phyloP scores from a whole-genome alignment of 2,797 vertebrate species.

The Pseudochromis fuscus region DNA sequence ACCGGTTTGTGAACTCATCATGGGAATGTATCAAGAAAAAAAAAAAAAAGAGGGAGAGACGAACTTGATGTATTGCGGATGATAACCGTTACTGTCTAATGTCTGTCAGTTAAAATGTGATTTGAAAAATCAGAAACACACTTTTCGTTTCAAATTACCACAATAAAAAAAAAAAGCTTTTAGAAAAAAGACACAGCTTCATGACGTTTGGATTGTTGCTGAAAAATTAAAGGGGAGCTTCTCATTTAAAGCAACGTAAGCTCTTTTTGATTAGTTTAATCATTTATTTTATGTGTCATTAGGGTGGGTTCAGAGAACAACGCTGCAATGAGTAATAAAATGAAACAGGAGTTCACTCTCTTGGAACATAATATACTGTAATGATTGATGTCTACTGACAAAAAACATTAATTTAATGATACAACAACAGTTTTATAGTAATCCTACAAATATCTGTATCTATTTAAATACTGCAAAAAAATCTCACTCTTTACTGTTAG shows the following conservation, averaged over 20 bases:
- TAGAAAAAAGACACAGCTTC: slow-evolving; percentile 13
- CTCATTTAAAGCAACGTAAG: slow-evolving; percentile 7
- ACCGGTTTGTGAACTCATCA: slow-evolving; percentile 45
- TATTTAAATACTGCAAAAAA: background rate
- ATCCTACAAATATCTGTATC: too few species aligned
- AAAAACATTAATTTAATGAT: background rate
- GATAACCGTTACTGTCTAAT: slow-evolving; percentile 36
- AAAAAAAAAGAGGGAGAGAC: slow-evolving; percentile 29
- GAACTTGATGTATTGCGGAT: slow-evolving; percentile 20
- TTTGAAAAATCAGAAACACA: slow-evolving; percentile 42
- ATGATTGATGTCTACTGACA: slow-evolving; percentile 13
- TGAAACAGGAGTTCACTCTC: slow-evolving; percentile 10
- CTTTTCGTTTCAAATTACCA: slow-evolving; percentile 43
- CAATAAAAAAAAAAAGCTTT: slow-evolving; percentile 9
- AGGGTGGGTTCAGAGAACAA: slow-evolving; percentile 33
- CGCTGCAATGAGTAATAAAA: slow-evolving; percentile 20
- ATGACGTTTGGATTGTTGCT: slow-evolving; percentile 30
- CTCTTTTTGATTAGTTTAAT: slow-evolving; percentile 40
- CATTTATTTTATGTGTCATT: slow-evolving; percentile 34
- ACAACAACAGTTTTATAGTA: slow-evolving; percentile 5
- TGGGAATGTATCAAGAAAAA: slow-evolving; percentile 45
- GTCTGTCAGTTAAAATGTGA: slow-evolving; percentile 52
- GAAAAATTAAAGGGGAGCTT: slow-evolving; percentile 25
- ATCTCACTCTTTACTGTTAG: background rate
- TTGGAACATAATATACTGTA: slow-evolving; percentile 20